These are phyloP conservation scores for Mercenaria mercenaria DNA, from an alignment of 1,140 invertebrate genomes.

Conservation along the genomic window DNA sequence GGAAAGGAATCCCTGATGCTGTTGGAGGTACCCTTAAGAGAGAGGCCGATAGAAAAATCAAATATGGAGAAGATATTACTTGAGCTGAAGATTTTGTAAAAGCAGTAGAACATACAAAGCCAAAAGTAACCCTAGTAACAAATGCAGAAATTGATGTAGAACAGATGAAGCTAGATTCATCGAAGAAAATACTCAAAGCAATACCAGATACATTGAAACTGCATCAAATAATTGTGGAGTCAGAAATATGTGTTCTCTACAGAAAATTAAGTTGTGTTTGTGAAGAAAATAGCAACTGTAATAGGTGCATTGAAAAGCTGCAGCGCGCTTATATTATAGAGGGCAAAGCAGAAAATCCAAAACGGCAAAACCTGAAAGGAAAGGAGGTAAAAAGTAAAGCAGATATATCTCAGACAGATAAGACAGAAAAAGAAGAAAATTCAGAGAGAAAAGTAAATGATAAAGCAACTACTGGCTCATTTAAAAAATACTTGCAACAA, in stretches of 20 bases:
- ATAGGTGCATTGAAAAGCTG: not conserved
- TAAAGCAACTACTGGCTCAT: not conserved
- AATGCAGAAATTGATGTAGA: not conserved
- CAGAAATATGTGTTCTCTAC: not conserved
- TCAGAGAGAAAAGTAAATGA: not conserved
- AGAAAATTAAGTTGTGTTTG: not conserved
- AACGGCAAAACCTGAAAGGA: not conserved
- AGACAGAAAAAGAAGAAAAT: not conserved
- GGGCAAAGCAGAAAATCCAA: not conserved
- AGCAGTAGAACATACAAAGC: not conserved
- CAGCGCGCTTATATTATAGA: not conserved
- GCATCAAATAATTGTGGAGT: not conserved
- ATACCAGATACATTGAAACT: not conserved
- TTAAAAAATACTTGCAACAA: not conserved
- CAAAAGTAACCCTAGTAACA: not conserved
- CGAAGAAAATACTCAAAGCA: not conserved
- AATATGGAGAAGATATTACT: not conserved
- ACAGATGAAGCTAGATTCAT: not conserved
- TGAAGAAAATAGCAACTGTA: not conserved
- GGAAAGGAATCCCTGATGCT: slow-evolving; percentile 85
- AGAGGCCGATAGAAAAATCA: not conserved
- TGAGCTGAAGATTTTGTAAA: not conserved
- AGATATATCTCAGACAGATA: not conserved
- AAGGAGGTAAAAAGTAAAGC: not conserved
- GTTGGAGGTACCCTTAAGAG: not conserved